Percentiles rank a stretch among this genome's conserved stretches.
These are phyloP conservation scores for Cylloceria caligata DNA, from an alignment of 2,888 invertebrate genomes.

Conservation along the genomic window DNA sequence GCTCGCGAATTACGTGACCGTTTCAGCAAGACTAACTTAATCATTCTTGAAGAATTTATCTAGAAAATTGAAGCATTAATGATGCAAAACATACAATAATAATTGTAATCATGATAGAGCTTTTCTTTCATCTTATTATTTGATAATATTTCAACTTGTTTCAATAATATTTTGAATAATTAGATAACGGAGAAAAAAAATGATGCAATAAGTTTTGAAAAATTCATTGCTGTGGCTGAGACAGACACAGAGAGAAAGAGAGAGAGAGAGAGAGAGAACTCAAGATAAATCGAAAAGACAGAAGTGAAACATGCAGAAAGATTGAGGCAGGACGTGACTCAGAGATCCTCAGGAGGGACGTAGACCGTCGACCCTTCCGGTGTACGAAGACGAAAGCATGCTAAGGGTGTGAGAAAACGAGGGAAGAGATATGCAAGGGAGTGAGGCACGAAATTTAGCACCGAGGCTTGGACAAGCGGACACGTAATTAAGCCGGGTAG, in stretches of 20 bases:
- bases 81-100: neutral
- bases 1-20: slow-evolving; percentile 58
- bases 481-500: slow-evolving; percentile 81
- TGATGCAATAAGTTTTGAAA: slow-evolving; percentile 24
- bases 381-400: slow-evolving; percentile 29
- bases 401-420: slow-evolving; percentile 42
- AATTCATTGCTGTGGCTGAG: neutral
- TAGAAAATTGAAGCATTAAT: neutral
- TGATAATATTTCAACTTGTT: neutral
- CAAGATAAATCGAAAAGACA: slow-evolving; percentile 6
- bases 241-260: neutral
- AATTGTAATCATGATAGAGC: neutral
- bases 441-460: slow-evolving; percentile 76
- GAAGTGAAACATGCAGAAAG: slow-evolving; percentile 24
- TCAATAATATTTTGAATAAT: neutral
- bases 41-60: neutral
- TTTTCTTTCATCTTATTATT: neutral
- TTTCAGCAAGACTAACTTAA: slow-evolving; percentile 10
- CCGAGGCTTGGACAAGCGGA: slow-evolving; percentile 80
- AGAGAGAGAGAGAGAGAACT: neutral
- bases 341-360: neutral
- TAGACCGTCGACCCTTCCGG: neutral
- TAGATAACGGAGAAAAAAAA: slow-evolving; percentile 16
- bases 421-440: slow-evolving; percentile 42
- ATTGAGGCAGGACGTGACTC: slow-evolving; percentile 27